These are phyloP conservation scores for Lacerta bilineata DNA, from an alignment of 2,797 vertebrate genomes.

Conservation along the genomic window DNA sequence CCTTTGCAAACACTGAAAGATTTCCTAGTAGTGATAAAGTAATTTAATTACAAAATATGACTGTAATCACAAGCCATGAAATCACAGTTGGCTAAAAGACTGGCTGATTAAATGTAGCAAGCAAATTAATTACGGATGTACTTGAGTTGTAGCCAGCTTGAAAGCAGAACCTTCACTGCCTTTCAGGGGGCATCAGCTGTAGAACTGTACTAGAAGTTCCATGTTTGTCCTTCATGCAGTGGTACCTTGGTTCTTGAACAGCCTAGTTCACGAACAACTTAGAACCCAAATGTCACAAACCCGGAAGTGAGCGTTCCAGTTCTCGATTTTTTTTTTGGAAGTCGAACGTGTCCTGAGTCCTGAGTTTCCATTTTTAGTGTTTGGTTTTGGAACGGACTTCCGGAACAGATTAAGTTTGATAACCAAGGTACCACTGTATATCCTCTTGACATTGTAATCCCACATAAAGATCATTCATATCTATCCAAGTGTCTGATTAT, in stretches of 20 bases:
- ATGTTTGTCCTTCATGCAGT: not conserved
- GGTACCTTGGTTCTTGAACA: too few relatives aligned
- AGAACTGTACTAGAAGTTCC: not conserved
- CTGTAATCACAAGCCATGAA: constrained; percentile 72
- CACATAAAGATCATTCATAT: not conserved
- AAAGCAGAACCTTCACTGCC: constrained; percentile 49
- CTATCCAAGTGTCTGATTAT: not conserved
- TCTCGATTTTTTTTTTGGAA: too few relatives aligned
- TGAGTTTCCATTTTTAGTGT: too few relatives aligned
- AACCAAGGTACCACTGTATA: too few relatives aligned
- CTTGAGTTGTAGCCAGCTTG: constrained; percentile 60
- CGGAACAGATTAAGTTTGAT: too few relatives aligned
- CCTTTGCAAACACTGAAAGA: constrained; percentile 68
- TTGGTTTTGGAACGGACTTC: too few relatives aligned
- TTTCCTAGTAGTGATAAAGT: constrained; percentile 76
- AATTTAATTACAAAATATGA: constrained; percentile 70
- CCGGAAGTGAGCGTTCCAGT: too few relatives aligned
- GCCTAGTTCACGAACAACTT: too few relatives aligned
- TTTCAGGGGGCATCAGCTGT: constrained; percentile 45
- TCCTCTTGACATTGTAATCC: not conserved
- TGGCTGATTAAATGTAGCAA: constrained; percentile 75
- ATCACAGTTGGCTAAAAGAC: constrained; percentile 83
- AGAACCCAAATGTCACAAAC: too few relatives aligned
- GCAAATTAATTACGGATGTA: constrained; percentile 70
- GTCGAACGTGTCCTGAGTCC: too few relatives aligned